phyloP scores from a whole-genome alignment of 2,113 vertebrate genomes.

The Pyxicephalus adspersus region DNA sequence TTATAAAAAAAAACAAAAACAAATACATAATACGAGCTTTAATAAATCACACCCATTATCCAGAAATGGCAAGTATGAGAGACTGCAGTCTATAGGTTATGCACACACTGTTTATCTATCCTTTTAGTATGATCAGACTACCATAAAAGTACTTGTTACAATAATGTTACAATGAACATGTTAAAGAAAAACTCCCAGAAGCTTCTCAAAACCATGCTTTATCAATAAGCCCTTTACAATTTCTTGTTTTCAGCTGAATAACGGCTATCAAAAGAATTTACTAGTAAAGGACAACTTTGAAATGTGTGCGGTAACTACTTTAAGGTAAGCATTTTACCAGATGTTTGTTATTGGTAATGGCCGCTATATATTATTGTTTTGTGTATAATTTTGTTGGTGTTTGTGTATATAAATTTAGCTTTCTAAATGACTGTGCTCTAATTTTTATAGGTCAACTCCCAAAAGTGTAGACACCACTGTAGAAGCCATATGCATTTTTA shows the following conservation, averaged over 20 bases:
- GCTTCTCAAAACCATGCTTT: too few species aligned
- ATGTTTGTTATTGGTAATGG: background rate
- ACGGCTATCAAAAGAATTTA: constrained; percentile 61
- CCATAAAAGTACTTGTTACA: too few species aligned
- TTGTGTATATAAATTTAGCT: background rate
- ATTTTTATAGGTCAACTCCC: constrained; percentile 24
- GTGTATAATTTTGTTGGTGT: background rate
- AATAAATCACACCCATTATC: too few species aligned
- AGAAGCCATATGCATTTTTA: constrained; percentile 64
- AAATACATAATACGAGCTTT: too few species aligned
- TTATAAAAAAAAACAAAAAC: too few species aligned
- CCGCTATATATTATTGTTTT: background rate
- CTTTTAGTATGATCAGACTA: too few species aligned
- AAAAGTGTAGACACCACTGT: constrained; percentile 59
- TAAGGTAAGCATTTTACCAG: constrained; percentile 65
- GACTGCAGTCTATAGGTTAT: too few species aligned
- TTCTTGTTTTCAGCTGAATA: constrained; percentile 66
- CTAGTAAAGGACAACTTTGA: constrained; percentile 62
- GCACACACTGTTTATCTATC: too few species aligned
- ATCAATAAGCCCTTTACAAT: too few species aligned
- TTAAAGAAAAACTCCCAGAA: too few species aligned
- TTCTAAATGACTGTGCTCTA: background rate
- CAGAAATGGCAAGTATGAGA: too few species aligned
- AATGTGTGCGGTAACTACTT: constrained; percentile 64
- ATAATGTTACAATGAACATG: too few species aligned